Conservation (phyloP, 64 coral and sea anemone genomes). For the Porites australiensis region DNA sequence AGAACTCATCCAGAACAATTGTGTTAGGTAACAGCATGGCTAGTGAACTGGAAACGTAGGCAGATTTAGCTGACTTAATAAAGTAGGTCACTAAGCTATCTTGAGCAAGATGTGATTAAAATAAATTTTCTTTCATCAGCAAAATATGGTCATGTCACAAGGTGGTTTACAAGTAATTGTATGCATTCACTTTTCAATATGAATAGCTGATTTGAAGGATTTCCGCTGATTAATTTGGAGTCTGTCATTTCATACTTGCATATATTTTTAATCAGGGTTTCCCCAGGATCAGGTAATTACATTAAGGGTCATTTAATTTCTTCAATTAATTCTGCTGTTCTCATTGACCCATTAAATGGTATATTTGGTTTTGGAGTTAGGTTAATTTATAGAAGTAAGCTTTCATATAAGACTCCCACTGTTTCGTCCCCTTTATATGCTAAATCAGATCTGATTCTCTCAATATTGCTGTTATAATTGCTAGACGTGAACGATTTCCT, state of each 20-base stretch:
- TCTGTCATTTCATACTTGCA: neutral
- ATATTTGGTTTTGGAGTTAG: neutral
- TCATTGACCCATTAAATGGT: constrained; percentile 1
- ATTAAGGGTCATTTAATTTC: constrained; percentile 51
- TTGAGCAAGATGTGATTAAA: neutral
- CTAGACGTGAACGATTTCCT: no score
- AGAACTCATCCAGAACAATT: constrained; percentile 20
- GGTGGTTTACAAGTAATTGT: neutral
- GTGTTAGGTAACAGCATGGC: constrained; percentile 1
- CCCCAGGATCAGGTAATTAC: constrained; percentile 19
- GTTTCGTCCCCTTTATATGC: no score
- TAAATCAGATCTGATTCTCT: neutral
- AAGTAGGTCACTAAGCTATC: constrained; percentile 9
- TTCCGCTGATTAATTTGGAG: neutral
- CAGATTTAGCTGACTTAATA: neutral
- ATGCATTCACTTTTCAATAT: neutral
- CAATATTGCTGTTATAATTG: neutral
- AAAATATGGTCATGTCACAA: neutral
- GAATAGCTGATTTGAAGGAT: neutral
- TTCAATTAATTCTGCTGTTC: neutral
- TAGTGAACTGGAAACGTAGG: constrained; percentile 9
- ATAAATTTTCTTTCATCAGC: neutral
- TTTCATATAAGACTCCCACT: neutral
- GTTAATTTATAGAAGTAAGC: neutral
- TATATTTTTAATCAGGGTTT: constrained; percentile 1